Percentiles rank a stretch among this genome's conserved stretches.
phyloP scores from a whole-genome alignment of 2,888 invertebrate genomes.

The Flexamia atlantica region DNA sequence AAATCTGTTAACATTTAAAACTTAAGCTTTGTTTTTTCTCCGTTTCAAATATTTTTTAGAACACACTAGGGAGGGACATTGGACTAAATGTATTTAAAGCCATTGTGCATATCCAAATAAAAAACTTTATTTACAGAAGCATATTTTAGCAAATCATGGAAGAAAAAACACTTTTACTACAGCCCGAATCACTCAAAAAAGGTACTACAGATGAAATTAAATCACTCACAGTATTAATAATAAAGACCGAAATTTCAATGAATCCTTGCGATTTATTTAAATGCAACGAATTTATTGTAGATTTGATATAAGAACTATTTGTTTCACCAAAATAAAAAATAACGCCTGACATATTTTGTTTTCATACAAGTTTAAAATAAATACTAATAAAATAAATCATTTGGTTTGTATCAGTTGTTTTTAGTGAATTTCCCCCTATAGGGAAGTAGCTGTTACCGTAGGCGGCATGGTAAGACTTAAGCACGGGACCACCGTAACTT shows the following conservation, averaged over 20 bases:
- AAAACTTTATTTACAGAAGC: neutral
- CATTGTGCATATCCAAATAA: neutral
- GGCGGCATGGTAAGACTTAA: no score
- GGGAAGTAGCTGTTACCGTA: no score
- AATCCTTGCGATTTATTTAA: neutral
- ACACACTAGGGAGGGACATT: neutral
- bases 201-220: neutral
- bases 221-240: neutral
- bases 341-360: neutral
- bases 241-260: neutral
- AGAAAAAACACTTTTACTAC: neutral
- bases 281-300: neutral
- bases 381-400: neutral
- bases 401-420: no score
- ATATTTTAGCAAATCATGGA: neutral
- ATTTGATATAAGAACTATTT: neutral
- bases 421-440: no score
- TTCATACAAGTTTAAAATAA: neutral
- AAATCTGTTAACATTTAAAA: neutral
- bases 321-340: neutral
- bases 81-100: neutral
- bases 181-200: neutral
- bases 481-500: no score
- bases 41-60: slow-evolving; percentile 25
- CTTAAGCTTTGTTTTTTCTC: neutral